Conservation (phyloP, 2,888 invertebrate species). For the Xestobium rufovillosum region DNA sequence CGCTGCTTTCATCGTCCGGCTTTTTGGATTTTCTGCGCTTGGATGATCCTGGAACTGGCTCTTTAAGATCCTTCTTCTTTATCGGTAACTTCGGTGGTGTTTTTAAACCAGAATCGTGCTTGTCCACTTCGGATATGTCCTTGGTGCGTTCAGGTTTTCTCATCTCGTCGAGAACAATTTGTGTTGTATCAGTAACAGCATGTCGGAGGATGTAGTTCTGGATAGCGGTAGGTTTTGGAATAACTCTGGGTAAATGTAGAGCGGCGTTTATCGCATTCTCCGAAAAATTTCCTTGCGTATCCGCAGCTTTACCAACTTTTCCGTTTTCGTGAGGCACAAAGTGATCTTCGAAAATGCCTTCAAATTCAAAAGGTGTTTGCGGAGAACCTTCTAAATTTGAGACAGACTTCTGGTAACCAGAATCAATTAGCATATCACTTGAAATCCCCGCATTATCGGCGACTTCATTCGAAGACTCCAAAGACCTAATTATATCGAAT, state of each 20-base stretch:
- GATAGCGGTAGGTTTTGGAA: no score
- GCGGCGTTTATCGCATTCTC: not conserved
- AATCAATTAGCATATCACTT: no score
- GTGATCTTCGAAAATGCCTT: no score
- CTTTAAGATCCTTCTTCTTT: slow-evolving; percentile 9
- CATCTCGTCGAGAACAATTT: not conserved
- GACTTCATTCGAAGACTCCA: not conserved
- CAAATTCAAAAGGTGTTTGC: slow-evolving; percentile 10
- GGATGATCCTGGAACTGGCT: slow-evolving; percentile 27
- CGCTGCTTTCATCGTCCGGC: slow-evolving; percentile 24
- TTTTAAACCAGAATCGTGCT: not conserved
- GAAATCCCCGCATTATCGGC: no score
- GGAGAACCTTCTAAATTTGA: slow-evolving; percentile 28
- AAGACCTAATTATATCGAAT: not conserved
- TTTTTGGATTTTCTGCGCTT: slow-evolving; percentile 26
- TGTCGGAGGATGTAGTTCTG: not conserved
- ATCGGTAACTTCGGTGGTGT: not conserved
- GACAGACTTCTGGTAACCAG: slow-evolving; percentile 34
- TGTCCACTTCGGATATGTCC: no score
- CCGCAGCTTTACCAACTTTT: no score
- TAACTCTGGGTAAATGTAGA: no score
- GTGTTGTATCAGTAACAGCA: not conserved
- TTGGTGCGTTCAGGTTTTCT: no score
- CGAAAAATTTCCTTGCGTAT: no score
- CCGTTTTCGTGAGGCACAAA: no score